Evolutionary conservation across 2,888 invertebrate genomes (phyloP).

Genomic region (Stenotaenia linearis): DNA sequence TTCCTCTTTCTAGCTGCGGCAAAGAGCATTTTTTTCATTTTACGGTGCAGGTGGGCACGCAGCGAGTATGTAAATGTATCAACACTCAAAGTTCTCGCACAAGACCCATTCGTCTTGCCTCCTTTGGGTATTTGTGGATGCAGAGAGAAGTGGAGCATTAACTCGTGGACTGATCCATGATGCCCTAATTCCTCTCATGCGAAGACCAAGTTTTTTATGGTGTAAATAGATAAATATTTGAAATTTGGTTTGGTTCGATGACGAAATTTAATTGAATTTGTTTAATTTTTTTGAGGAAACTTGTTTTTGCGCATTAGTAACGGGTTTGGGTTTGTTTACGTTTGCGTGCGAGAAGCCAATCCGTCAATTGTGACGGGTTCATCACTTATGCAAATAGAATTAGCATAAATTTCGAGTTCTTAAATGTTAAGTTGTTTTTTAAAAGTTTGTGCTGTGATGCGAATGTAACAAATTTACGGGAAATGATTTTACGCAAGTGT

Average conservation of each 20-base stretch:
- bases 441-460: no score
- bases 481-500: no score
- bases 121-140: conserved; percentile 3
- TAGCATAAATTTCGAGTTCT: no score
- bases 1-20: background rate
- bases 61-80: conserved; percentile 15
- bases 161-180: background rate
- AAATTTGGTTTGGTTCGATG: background rate
- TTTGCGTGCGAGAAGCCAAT: no score
- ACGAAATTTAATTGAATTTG: background rate
- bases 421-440: no score
- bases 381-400: no score
- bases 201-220: background rate
- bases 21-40: background rate
- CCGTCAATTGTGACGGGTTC: no score
- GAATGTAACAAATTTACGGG: no score
- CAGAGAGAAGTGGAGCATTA: background rate
- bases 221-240: background rate
- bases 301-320: no score
- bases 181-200: background rate
- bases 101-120: conserved; percentile 11
- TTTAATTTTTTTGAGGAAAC: no score
- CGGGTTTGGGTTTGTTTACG: no score
- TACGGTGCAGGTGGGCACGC: background rate
- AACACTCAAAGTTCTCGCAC: conserved; percentile 2